Percentiles rank a stretch among this genome's conserved stretches.
phyloP scores from a whole-genome alignment of 1,140 invertebrate species.

The Diorhabda carinulata region DNA sequence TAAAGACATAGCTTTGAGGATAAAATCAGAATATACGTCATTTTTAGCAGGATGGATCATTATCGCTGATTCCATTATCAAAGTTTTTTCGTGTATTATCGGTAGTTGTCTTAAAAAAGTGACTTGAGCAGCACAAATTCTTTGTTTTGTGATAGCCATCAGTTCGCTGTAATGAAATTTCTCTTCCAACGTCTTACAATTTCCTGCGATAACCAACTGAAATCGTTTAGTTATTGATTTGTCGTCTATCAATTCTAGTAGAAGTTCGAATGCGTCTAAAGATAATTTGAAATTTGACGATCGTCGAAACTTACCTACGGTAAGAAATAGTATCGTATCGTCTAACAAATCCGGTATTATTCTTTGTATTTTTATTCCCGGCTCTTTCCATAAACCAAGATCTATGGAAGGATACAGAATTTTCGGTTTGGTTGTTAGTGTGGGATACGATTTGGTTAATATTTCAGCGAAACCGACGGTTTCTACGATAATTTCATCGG shows the following conservation, averaged over 20 bases:
- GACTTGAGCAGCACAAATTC: constrained; percentile 37
- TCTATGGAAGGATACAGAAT: constrained; percentile 37
- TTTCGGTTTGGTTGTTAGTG: constrained; percentile 24
- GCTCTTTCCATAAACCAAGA: constrained; percentile 37
- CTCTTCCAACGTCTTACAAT: constrained; percentile 32
- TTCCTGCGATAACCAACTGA: constrained; percentile 40
- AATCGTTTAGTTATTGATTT: constrained; percentile 27
- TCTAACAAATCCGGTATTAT: constrained; percentile 40
- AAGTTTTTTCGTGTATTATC: constrained; percentile 38
- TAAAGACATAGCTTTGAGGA: constrained; percentile 35
- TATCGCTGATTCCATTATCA: constrained; percentile 34
- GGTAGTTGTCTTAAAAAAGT: constrained; percentile 39
- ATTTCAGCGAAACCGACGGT: constrained; percentile 34
- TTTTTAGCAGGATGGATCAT: constrained; percentile 37
- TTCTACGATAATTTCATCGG: constrained; percentile 38
- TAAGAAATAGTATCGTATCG: constrained; percentile 36
- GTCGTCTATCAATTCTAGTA: constrained; percentile 29
- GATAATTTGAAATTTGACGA: constrained; percentile 40
- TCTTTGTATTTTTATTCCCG: constrained; percentile 33
- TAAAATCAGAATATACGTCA: constrained; percentile 36
- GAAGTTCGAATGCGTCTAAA: constrained; percentile 38
- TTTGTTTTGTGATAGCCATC: constrained; percentile 31
- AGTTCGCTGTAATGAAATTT: constrained; percentile 37
- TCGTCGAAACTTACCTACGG: constrained; percentile 36
- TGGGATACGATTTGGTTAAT: constrained; percentile 36